Base-by-base conservation (phyloP, 2,113 vertebrate species). In the Caracal caracal region DNA sequence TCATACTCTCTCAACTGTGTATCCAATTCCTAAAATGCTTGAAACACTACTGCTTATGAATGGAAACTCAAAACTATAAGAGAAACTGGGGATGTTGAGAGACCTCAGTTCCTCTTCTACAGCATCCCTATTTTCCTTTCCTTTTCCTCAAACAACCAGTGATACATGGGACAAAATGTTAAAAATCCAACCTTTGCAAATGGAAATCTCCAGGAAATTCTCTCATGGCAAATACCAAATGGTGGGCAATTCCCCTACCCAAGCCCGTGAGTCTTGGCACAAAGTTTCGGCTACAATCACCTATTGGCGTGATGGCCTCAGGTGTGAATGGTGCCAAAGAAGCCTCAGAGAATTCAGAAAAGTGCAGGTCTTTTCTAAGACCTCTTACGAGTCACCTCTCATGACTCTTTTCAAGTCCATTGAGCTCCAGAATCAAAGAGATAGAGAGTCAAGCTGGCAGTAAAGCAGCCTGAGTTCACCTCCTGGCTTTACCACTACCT, bases 361-460 rank as follows among this genome's bases (percentile, higher is more conserved):
- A 88, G 13, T 15, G 0, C 16, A n/a, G 47, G 13, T 66, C 59
- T 79, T 92, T 33, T 61, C 70, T 83, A 26, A 28, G 71, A 47
- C 40, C 24, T 75, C 24, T 13, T 43, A 28, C 81, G 40, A 68
- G 56, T 28, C 7, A 5, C 30, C 11, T 66, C 71, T n/a, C 16
- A 10, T n/a, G 82, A 82, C 26, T 76, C 22, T 53, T 70, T 49
- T 63, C n/a, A 3, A 75, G 35, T 19, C 35, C n/a, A 40, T 28
- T 19, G 51, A 10, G 28, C 49, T 94, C 17, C 49, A 43, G 66
- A 73, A 35, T 40, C 51, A 47, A 40, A 16, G 10, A 0, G 1
- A 15, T 1, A 20, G 19, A 2, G 1, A 13, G 5, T 13, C 1
- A n/a, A 61, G 0, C 49, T 37, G 10, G 26, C 3, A 20, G 19